Evolutionary conservation across 1,140 invertebrate species (phyloP), one percentile per base, ranked within the genome.

Genomic region (Drosophila erecta): DNA sequence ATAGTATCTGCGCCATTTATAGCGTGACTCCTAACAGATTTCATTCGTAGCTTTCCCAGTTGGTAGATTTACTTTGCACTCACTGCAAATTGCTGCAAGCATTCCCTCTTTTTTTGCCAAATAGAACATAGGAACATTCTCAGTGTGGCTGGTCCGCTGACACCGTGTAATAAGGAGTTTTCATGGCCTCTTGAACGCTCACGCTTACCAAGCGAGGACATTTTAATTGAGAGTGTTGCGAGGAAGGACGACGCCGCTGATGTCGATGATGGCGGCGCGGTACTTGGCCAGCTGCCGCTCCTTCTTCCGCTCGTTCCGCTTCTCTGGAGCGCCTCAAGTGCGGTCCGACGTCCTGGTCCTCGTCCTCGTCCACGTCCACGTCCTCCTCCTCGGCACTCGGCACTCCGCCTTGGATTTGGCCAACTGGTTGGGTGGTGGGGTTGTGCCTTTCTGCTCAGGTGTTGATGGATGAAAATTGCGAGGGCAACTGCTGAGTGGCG

Each of bases 171-270:
- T 87, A 87, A 87, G 84, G 84, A 87, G 84, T 87, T 87, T 87
- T 87, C 84, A 87, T 87, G 84, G 84, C 84, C 84, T 89, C 84
- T 87, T 87, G 84, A 87, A 87, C 80, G 84, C 81, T 87, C 78
- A 89, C 84, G 84, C 84, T 89, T 84, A 87, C 84, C 79, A 84
- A 89, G 84, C 84, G 84, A 87, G 84, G 79, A 87, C 84, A 89
- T 87, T 87, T 87, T 87, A 87, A 87, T 87, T 87, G 84, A 89
- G 84, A 89, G 84, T 87, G 84, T 84, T 89, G 84, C 84, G 47
- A 81, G 83, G 81, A 64, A 58, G 41, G 54, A 75, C 44, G 70
- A 54, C 30, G 59, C 17, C 24, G 56, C n/a, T 33, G 70, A 27
- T 60, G 72, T 20, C 30, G 73, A 76, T 65, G 73, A 53, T 46